phyloP scores from a whole-genome alignment of 1,140 invertebrate genomes.

The Propsilocerus akamusi region DNA sequence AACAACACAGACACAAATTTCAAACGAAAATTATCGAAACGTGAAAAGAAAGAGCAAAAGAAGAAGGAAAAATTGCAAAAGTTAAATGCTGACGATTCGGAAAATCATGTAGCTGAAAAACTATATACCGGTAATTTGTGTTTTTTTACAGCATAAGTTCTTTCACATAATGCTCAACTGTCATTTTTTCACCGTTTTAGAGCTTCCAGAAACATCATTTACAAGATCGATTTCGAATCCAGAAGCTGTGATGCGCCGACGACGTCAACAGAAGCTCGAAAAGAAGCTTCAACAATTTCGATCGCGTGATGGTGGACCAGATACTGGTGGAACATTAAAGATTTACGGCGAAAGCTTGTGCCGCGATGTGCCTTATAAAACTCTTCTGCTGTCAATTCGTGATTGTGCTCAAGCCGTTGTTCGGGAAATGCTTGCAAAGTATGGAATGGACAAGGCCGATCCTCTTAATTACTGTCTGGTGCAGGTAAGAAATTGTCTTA shows the following conservation, averaged over 20 bases:
- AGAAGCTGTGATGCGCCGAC: conserved; percentile 92
- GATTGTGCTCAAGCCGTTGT: conserved; percentile 86
- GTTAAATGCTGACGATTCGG: conserved; percentile 47
- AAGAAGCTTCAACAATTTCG: conserved; percentile 92
- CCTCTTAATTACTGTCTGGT: conserved; percentile 84
- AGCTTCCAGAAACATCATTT: conserved; percentile 94
- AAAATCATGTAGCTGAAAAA: conserved; percentile 80
- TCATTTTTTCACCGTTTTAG: conserved; percentile 28
- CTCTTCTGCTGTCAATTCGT: conserved; percentile 78
- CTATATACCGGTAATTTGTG: conserved; percentile 58
- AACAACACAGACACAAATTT: conserved; percentile 31
- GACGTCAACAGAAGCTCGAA: conserved; percentile 94
- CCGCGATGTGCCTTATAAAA: conserved; percentile 96
- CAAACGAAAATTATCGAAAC: conserved; percentile 85
- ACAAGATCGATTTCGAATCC: conserved; percentile 97
- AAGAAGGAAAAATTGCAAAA: conserved; percentile 87
- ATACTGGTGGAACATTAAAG: conserved; percentile 84
- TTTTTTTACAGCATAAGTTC: not conserved
- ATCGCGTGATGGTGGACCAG: conserved; percentile 82
- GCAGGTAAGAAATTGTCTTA: conserved; percentile 42
- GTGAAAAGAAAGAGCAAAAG: conserved; percentile 96
- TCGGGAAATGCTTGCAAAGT: conserved; percentile 92
- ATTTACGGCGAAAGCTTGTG: conserved; percentile 95
- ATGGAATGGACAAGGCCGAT: conserved; percentile 78
- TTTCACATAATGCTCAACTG: not conserved